Evolutionary conservation across 2,888 invertebrate genomes (phyloP), one percentile per base, ranked within the genome.

Genomic region (Ryuthela nishihirai): DNA sequence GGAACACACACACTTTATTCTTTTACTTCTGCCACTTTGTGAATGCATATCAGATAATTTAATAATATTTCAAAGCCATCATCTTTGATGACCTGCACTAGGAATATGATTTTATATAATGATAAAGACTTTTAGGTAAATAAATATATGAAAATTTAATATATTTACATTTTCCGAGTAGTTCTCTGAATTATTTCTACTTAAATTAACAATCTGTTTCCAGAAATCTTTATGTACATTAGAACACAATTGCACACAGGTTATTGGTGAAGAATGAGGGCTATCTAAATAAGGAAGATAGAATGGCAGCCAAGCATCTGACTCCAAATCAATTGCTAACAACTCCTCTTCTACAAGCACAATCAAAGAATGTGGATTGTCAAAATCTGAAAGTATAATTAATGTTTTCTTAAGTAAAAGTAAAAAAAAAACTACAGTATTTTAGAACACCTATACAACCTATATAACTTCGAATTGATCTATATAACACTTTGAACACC

Each of bases 291-390:
- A 90, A 4, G 93, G 91, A 69, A 92, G 77, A 66, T 85, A 83
- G 75, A 93, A 82, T 69, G 87, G 83, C 53, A 88, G 87, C 87
- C 93, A 92, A 68, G 84, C 84, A 0, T 84, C 80, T 69, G 87
- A 84, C 49, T 83, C 82, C 63, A 99, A 79, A 78, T 99, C 97
- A 62, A 95, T 84, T 12, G 87, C 90, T 18, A 98, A 88, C 46
- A 98, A 72, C 76, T 99, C 98, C 74, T 99, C 97, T 72, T 98
- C 97, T 0, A 90, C 87, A 47, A 99, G 77, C 20, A 95, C 89
- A 67, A 95, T 76, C 44, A 91, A 76, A 4, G 85, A 82, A 55
- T 72, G 72, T 41, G 70, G 79, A 41, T 65, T 64, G 38, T 73
- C 74, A 60, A 69, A 70, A 47, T 69, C 66, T 59, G 43, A 9